Percentiles rank a stretch among this genome's conserved stretches.
phyloP scores from a whole-genome alignment of 2,888 invertebrate genomes.

The Aspidiotus rigidus region DNA sequence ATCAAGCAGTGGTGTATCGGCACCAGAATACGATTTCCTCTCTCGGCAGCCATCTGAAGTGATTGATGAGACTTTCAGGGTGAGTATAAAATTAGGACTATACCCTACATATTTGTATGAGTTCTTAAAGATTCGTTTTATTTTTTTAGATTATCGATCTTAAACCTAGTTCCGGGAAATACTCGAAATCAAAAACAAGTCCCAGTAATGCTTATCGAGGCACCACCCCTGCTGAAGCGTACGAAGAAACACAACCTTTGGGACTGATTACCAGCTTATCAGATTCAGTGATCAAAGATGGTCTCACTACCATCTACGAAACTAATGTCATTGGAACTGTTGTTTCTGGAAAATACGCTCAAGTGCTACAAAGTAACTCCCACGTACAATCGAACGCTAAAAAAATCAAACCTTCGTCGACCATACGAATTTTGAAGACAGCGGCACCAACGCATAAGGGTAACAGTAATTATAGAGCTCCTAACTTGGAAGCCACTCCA shows the following conservation, averaged over 20 bases:
- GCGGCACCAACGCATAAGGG: slow-evolving; percentile 54
- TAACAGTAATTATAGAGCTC: slow-evolving; percentile 45
- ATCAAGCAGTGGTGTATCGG: slow-evolving; percentile 53
- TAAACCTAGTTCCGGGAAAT: slow-evolving; percentile 42
- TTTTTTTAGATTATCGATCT: slow-evolving; percentile 51
- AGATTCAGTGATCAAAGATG: slow-evolving; percentile 72
- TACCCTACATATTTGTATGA: neutral
- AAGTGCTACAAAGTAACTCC: slow-evolving; percentile 70
- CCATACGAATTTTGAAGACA: slow-evolving; percentile 61
- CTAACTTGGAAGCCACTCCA: slow-evolving; percentile 57
- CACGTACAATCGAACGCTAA: slow-evolving; percentile 47
- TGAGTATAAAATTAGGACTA: slow-evolving; percentile 41
- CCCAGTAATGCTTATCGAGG: slow-evolving; percentile 16
- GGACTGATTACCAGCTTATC: slow-evolving; percentile 68
- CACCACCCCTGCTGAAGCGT: slow-evolving; percentile 39
- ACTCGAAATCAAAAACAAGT: slow-evolving; percentile 26
- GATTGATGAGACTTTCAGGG: slow-evolving; percentile 74
- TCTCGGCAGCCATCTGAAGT: slow-evolving; percentile 76
- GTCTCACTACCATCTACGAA: slow-evolving; percentile 73
- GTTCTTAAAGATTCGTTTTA: neutral
- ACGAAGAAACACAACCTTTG: slow-evolving; percentile 33
- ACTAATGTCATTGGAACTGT: slow-evolving; percentile 83
- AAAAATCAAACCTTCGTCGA: slow-evolving; percentile 55
- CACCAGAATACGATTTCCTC: slow-evolving; percentile 74
- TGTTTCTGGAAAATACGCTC: slow-evolving; percentile 79